Conservation (phyloP, 2,113 vertebrate genomes). For the Plestiodon gilberti region DNA sequence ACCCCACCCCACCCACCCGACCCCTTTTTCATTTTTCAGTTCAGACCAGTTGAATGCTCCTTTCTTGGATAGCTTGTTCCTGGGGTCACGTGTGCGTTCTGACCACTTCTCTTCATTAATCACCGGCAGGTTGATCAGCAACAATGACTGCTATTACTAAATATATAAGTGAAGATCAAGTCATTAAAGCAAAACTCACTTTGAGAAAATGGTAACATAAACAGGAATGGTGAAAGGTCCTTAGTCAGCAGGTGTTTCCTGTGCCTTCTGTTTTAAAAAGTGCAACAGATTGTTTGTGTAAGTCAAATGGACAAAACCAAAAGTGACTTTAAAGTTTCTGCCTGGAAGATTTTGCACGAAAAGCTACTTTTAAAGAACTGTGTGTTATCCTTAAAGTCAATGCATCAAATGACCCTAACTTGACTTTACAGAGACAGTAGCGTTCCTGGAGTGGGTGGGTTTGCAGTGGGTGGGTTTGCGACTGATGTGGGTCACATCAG, state of each 20-base stretch:
- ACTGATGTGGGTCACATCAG: too few species aligned
- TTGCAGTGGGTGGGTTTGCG: too few species aligned
- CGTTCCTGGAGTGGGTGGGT: too few species aligned
- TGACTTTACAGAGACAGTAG: too few species aligned
- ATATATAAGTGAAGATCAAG: background rate
- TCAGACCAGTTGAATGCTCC: background rate
- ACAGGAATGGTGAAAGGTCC: conserved; percentile 24
- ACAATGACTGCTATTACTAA: conserved; percentile 38
- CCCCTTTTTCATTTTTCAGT: too few species aligned
- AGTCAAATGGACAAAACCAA: conserved; percentile 56
- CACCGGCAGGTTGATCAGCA: conserved; percentile 28
- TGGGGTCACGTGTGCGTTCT: conserved; percentile 43
- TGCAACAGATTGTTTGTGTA: conserved; percentile 53
- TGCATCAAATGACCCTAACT: too few species aligned
- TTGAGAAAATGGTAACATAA: conserved; percentile 37
- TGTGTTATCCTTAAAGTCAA: background rate
- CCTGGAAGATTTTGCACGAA: conserved; percentile 12
- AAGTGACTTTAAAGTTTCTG: conserved; percentile 29
- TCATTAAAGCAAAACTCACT: conserved; percentile 28
- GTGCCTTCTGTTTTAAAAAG: conserved; percentile 41
- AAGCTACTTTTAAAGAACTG: background rate
- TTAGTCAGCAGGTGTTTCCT: conserved; percentile 57
- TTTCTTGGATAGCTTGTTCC: conserved; percentile 22
- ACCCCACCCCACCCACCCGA: too few species aligned
- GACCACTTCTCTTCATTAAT: conserved; percentile 45